Evolutionary conservation across 2,797 vertebrate species (phyloP).

Genomic region (Florisuga fusca): DNA sequence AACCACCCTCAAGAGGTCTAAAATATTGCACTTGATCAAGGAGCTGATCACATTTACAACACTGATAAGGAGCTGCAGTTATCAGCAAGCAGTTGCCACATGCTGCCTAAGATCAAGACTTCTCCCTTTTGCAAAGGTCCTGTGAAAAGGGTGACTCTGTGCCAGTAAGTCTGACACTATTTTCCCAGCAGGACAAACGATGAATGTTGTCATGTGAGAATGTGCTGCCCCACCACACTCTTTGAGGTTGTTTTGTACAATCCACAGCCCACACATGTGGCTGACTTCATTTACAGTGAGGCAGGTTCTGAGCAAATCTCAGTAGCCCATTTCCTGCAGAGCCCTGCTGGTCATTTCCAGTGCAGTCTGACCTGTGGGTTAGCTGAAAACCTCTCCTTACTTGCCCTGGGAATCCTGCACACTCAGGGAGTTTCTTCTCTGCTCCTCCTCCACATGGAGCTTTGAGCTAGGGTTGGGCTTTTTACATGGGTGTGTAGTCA

Average conservation of each 20-base stretch:
- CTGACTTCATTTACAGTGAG: neutral
- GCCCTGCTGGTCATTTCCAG: neutral
- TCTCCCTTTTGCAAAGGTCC: neutral
- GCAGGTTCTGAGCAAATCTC: neutral
- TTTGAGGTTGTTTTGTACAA: neutral
- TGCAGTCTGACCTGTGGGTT: neutral
- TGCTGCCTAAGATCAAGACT: neutral
- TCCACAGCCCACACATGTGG: neutral
- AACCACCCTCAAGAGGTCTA: neutral
- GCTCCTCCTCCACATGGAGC: neutral
- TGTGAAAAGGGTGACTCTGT: neutral
- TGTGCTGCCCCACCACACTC: rapidly evolving
- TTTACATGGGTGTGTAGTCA: too few species aligned
- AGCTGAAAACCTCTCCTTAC: neutral
- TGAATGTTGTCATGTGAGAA: neutral
- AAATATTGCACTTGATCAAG: neutral
- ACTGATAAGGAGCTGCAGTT: neutral
- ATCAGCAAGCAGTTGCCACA: neutral
- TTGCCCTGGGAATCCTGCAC: neutral
- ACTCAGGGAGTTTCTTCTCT: neutral
- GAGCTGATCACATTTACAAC: neutral
- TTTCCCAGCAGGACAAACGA: neutral
- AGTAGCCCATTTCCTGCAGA: neutral
- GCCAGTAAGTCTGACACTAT: rapidly evolving
- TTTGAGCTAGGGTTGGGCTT: too few species aligned